Base-by-base conservation (phyloP, 2,113 vertebrate species). In the Benitochromis conjunctus region DNA sequence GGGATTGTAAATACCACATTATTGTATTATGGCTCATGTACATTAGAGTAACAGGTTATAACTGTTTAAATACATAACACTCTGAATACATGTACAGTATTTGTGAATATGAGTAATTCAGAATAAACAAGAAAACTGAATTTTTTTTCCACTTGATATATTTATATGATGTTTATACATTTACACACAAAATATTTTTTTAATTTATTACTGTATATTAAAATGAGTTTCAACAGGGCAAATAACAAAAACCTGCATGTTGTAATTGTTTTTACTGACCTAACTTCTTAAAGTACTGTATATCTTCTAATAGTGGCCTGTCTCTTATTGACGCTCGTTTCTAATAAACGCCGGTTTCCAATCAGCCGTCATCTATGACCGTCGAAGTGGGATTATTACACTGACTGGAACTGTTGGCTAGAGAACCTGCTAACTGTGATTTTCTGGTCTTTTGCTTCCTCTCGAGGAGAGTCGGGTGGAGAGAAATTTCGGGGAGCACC, bases 111-210 rank as follows among this genome's bases (percentile, higher is more conserved):
- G 36, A 62, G 3, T 62, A 62, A 62, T 36, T 64, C 31, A 2
- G n/a, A n/a, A n/a, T n/a, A n/a, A n/a, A n/a, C n/a, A n/a, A n/a
- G n/a, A n/a, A n/a, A n/a, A n/a, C n/a, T n/a, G n/a, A n/a, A n/a
- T n/a, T n/a, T n/a, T 64, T 36, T 62, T n/a, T 64, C 10, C 10
- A n/a, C 31, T 64, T 38, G 31, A 31, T 64, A 64, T 64, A n/a
- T n/a, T 64, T 64, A n/a, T 31, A 31, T 64, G 31, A 64, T 0
- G 0, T 64, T 38, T 5, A 31, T 31, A 31, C 5, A 31, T 31
- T 1, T 36, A 3, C 0, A 64, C 0, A 1, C n/a, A 36, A 64
- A 64, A n/a, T 64, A 64, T 36, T n/a, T n/a, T n/a, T n/a, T n/a
- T n/a, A n/a, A n/a, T n/a, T n/a, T n/a, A n/a, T n/a, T n/a, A n/a